Conservation (phyloP, 2,797 vertebrate species). For the Fratercula arctica region DNA sequence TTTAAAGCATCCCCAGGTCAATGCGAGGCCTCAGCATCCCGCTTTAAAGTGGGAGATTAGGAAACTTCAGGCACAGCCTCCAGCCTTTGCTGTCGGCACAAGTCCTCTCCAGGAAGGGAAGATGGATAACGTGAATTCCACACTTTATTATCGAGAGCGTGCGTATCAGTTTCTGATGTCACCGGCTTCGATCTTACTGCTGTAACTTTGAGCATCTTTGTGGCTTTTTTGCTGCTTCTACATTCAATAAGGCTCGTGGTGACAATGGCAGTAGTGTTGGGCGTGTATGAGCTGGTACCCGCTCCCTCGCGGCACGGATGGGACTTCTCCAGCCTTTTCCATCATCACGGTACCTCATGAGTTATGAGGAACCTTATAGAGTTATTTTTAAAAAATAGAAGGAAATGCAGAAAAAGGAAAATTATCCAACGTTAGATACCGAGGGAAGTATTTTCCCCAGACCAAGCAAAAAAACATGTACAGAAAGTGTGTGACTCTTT, state of each 20-base stretch:
- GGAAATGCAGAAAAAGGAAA: background rate
- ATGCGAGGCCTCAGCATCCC: background rate
- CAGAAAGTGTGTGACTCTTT: background rate
- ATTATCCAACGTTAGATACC: background rate
- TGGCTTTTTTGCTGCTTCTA: background rate
- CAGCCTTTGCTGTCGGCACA: background rate
- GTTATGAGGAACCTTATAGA: background rate
- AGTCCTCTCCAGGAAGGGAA: background rate
- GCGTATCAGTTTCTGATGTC: background rate
- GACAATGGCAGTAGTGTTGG: background rate
- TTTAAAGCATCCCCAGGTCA: background rate
- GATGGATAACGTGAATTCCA: background rate
- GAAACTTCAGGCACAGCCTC: background rate
- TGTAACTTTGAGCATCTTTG: background rate
- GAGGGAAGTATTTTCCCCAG: background rate
- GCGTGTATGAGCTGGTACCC: background rate
- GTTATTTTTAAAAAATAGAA: background rate
- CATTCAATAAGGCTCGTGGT: background rate
- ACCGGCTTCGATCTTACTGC: background rate
- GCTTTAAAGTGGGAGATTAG: background rate
- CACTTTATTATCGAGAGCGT: background rate
- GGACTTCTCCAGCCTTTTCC: background rate
- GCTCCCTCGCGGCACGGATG: rapidly evolving
- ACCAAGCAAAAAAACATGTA: background rate
- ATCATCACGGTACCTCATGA: rapidly evolving